These are phyloP conservation scores for Centruroides vittatus DNA, from an alignment of 1,140 invertebrate genomes.

Conservation along the genomic window DNA sequence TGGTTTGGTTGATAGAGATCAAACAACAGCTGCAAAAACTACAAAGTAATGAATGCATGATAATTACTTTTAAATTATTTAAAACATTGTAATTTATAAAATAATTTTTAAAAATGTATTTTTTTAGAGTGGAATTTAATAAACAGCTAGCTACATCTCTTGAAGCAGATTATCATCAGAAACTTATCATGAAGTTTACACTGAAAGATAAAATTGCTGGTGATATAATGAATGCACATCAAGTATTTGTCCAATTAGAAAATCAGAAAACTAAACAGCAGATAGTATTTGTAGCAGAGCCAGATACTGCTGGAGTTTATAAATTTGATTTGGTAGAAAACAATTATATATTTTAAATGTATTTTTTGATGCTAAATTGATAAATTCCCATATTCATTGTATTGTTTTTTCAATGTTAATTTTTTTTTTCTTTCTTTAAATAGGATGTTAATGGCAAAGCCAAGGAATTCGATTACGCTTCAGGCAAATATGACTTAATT, in stretches of 20 bases:
- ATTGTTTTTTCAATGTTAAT: no score
- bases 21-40: conserved; percentile 60
- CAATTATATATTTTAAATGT: not conserved
- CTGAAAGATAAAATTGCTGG: conserved; percentile 55
- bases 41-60: conserved; percentile 35
- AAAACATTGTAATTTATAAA: not conserved
- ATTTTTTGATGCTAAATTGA: no score
- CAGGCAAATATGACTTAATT: conserved; percentile 65
- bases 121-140: conserved; percentile 47
- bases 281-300: conserved; percentile 84
- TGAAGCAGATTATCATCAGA: conserved; percentile 77
- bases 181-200: conserved; percentile 65
- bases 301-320: conserved; percentile 65
- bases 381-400: no score
- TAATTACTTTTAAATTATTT: not conserved
- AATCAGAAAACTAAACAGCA: conserved; percentile 47
- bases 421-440: conserved; percentile 17
- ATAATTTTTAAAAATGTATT: not conserved
- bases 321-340: conserved; percentile 72
- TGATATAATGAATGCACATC: conserved; percentile 63
- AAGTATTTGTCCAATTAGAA: conserved; percentile 74
- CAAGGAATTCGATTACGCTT: conserved; percentile 61
- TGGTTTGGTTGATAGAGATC: conserved; percentile 79
- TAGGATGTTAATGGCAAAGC: conserved; percentile 64
- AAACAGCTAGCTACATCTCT: conserved; percentile 45